phyloP scores from a whole-genome alignment of 2,888 invertebrate species.

The Flabesymbios commensalis region DNA sequence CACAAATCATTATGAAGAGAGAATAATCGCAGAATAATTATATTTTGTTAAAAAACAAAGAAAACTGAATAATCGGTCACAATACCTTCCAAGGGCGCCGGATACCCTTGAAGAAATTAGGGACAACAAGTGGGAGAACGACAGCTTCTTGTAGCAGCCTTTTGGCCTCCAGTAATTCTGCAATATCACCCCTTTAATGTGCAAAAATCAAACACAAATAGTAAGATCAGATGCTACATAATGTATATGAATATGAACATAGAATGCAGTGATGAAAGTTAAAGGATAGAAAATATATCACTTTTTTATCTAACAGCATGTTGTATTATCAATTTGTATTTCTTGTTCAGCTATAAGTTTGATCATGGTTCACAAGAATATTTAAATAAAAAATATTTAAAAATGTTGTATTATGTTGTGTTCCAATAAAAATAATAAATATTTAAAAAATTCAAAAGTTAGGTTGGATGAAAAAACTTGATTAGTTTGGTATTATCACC shows the following conservation, averaged over 20 bases:
- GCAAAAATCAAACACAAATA: too few relatives aligned
- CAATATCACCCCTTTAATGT: constrained; percentile 62
- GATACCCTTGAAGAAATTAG: constrained; percentile 96
- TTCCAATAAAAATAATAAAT: neutral
- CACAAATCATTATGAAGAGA: too few relatives aligned
- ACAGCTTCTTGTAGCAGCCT: constrained; percentile 93
- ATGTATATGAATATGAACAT: neutral
- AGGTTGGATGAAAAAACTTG: constrained; percentile 7
- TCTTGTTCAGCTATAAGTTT: neutral
- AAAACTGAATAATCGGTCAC: too few relatives aligned
- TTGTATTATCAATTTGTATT: neutral
- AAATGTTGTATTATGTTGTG: too few relatives aligned
- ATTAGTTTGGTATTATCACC: too few relatives aligned
- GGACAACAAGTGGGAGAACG: constrained; percentile 96
- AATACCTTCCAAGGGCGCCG: constrained; percentile 91
- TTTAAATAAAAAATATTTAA: neutral
- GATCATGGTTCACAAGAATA: neutral
- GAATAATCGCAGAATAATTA: too few relatives aligned
- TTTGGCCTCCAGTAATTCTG: constrained; percentile 63
- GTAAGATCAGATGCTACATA: too few relatives aligned
- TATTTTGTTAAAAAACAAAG: too few relatives aligned
- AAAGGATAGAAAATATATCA: too few relatives aligned
- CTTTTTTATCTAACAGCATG: neutral
- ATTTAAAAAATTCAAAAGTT: constrained; percentile 2
- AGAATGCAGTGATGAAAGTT: too few relatives aligned